These are phyloP conservation scores for Amblyjoppa fuscipennis DNA, from an alignment of 2,888 invertebrate species.

Conservation along the genomic window DNA sequence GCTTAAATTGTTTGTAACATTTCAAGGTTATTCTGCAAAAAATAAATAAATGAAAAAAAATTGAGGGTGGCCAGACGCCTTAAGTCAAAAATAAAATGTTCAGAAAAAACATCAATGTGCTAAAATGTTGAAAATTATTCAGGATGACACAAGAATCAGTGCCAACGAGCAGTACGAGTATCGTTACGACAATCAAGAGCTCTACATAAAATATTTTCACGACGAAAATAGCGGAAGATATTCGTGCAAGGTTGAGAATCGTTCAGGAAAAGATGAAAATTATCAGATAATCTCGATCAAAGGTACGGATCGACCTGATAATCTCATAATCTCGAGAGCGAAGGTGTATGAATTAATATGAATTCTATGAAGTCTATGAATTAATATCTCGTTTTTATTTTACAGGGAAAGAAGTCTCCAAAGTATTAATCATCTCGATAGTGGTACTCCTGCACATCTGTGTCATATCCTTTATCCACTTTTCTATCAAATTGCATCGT, in stretches of 20 bases:
- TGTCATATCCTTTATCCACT: slow-evolving; percentile 77
- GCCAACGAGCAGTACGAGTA: slow-evolving; percentile 80
- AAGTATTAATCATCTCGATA: slow-evolving; percentile 77
- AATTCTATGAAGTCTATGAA: neutral
- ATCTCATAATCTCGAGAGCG: neutral
- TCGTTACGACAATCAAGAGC: slow-evolving; percentile 80
- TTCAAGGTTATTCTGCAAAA: neutral
- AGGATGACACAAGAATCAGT: slow-evolving; percentile 76
- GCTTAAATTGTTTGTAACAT: neutral
- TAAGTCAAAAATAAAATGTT: too few species aligned
- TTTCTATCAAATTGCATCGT: slow-evolving; percentile 80
- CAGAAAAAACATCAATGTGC: neutral
- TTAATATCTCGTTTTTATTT: slow-evolving; percentile 60
- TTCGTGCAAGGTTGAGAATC: slow-evolving; percentile 87
- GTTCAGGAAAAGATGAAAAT: slow-evolving; percentile 85
- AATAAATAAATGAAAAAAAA: too few species aligned
- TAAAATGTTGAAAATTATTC: slow-evolving; percentile 26
- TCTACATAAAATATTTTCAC: slow-evolving; percentile 87
- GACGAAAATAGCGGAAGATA: slow-evolving; percentile 88
- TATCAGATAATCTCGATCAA: slow-evolving; percentile 85
- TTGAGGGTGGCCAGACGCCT: too few species aligned
- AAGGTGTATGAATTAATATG: neutral
- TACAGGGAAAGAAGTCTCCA: slow-evolving; percentile 82
- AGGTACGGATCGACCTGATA: slow-evolving; percentile 82
- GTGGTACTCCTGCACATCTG: slow-evolving; percentile 75